Conservation (phyloP, 2,888 invertebrate genomes). For the Yponomeuta malinellus region DNA sequence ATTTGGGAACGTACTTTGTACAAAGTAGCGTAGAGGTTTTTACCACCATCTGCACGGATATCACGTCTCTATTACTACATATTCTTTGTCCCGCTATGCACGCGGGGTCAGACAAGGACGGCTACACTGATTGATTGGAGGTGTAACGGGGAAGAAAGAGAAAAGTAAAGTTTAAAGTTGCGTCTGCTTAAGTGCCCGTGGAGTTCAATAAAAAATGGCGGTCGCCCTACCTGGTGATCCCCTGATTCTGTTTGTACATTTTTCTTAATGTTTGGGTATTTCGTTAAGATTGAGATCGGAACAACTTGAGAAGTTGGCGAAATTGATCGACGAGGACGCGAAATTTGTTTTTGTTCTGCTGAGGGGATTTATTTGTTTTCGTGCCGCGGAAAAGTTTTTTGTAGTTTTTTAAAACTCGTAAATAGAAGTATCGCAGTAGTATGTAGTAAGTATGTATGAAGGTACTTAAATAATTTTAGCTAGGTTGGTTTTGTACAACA, state of each 20-base stretch:
- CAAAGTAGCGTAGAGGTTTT: conserved; percentile 55
- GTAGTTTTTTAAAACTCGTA: not conserved
- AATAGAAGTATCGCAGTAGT: too few species aligned
- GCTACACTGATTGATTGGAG: not conserved
- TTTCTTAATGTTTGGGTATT: conserved; percentile 60
- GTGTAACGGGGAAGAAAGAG: conserved; percentile 33
- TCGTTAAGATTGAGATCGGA: conserved; percentile 68
- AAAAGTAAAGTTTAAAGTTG: conserved; percentile 32
- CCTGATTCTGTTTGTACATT: conserved; percentile 69
- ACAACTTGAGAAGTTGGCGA: conserved; percentile 66
- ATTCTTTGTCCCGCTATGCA: conserved; percentile 59
- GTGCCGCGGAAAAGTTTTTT: not conserved
- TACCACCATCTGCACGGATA: conserved; percentile 72
- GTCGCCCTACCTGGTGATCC: conserved; percentile 56
- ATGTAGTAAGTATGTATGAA: too few species aligned
- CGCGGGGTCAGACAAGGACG: conserved; percentile 17
- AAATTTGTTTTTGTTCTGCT: not conserved
- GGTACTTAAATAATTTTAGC: too few species aligned
- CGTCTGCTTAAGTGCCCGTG: conserved; percentile 60
- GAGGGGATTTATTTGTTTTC: not conserved
- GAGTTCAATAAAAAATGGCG: conserved; percentile 72
- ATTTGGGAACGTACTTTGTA: conserved; percentile 57
- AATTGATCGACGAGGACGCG: conserved; percentile 47
- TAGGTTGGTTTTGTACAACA: too few species aligned
- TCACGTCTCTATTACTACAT: conserved; percentile 74